These are phyloP conservation scores for Pyrrhia umbra DNA, from an alignment of 2,888 invertebrate species.

Conservation along the genomic window DNA sequence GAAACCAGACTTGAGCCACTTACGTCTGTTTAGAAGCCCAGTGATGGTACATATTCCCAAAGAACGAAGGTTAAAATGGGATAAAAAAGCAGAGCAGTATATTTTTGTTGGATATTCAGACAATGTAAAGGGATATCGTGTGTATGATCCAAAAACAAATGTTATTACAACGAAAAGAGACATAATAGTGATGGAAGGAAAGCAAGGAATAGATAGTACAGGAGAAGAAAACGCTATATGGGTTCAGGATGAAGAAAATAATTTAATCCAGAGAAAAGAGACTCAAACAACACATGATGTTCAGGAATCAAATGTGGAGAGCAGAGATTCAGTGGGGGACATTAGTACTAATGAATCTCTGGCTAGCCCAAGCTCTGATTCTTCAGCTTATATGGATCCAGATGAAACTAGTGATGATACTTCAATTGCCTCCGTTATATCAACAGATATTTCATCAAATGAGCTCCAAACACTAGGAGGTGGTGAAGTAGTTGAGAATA, in stretches of 20 bases:
- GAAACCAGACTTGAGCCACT: not conserved
- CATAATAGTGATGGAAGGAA: conserved; percentile 4
- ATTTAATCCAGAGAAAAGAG: not conserved
- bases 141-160: not conserved
- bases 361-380: not conserved
- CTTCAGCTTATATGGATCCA: not conserved
- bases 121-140: not conserved
- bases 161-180: not conserved
- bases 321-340: conserved; percentile 1
- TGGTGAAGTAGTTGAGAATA: not conserved
- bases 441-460: not conserved
- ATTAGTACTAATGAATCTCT: not conserved
- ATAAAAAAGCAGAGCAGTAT: not conserved
- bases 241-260: not conserved
- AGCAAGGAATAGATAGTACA: not conserved
- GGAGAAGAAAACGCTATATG: not conserved
- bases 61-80: not conserved
- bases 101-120: conserved; percentile 3
- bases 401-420: too few species aligned
- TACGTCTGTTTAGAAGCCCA: not conserved
- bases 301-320: not conserved
- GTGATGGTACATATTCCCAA: not conserved
- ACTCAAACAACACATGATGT: too few species aligned
- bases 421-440: not conserved
- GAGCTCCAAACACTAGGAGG: not conserved